Percentiles rank a stretch among this genome's conserved stretches.
Conservation (phyloP, 2,113 vertebrate genomes). For the Protobothrops flavoviridis region DNA sequence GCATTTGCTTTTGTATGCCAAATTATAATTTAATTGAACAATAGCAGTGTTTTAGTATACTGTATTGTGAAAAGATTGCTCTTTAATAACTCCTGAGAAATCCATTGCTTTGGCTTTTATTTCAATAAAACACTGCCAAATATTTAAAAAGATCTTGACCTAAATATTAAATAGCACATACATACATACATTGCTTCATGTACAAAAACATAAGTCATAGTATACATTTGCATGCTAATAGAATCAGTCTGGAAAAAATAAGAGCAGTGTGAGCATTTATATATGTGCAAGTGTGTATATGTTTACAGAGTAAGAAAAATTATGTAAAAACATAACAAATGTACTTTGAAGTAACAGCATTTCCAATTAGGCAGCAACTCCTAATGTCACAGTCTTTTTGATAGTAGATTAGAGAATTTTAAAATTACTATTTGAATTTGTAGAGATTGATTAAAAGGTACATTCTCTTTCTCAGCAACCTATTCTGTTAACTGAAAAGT, state of each 20-base stretch:
- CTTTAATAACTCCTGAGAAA: conserved; percentile 20
- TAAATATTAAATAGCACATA: not conserved
- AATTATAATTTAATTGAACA: not conserved
- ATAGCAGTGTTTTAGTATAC: not conserved
- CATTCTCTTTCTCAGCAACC: not conserved
- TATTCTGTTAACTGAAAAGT: not conserved
- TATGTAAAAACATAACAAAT: not conserved
- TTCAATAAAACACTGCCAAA: not conserved
- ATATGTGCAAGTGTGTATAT: not conserved
- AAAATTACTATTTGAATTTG: not conserved
- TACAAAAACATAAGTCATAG: not conserved
- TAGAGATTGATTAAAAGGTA: not conserved
- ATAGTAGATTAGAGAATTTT: not conserved
- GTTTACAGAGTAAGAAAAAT: not conserved
- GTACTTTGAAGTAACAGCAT: not conserved
- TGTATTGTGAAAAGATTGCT: not conserved
- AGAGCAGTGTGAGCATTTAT: not conserved
- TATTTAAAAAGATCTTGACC: not conserved
- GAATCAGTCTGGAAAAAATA: not conserved
- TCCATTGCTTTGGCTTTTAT: not conserved
- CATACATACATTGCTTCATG: not conserved
- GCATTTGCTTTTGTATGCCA: not conserved
- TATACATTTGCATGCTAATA: not conserved
- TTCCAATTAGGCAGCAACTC: not conserved
- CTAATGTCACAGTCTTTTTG: not conserved